Conservation (phyloP, 2,797 vertebrate species). For the Acanthiza pusilla region DNA sequence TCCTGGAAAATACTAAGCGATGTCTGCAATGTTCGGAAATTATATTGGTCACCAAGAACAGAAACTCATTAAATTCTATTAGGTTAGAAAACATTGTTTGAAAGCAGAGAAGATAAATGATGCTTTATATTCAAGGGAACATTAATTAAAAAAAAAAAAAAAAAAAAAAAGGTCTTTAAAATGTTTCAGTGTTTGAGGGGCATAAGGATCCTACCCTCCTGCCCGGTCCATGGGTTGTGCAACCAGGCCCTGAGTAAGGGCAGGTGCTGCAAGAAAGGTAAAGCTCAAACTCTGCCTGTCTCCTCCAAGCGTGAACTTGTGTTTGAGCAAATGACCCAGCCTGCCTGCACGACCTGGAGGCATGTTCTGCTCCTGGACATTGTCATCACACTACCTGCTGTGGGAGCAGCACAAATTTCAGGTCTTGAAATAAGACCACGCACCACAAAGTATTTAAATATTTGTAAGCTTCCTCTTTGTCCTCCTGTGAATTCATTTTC, state of each 20-base stretch:
- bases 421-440: neutral
- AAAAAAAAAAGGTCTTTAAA: neutral
- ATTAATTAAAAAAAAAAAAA: neutral
- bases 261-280: neutral
- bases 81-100: neutral
- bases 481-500: neutral
- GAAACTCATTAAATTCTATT: neutral
- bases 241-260: neutral
- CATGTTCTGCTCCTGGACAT: neutral
- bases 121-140: neutral
- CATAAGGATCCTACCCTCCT: neutral
- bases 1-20: neutral
- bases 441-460: neutral
- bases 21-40: neutral
- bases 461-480: neutral
- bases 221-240: neutral
- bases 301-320: neutral
- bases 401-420: neutral
- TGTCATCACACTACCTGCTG: neutral
- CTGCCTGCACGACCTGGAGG: neutral
- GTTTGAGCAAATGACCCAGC: neutral
- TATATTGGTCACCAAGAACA: neutral
- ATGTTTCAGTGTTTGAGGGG: neutral
- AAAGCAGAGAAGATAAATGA: neutral
- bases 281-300: neutral